A percentile compares a stretch with the other conserved stretches of the same genome.
Evolutionary conservation across 2,797 vertebrate genomes (phyloP).

Genomic region (Poeciliopsis paucimaculata): DNA sequence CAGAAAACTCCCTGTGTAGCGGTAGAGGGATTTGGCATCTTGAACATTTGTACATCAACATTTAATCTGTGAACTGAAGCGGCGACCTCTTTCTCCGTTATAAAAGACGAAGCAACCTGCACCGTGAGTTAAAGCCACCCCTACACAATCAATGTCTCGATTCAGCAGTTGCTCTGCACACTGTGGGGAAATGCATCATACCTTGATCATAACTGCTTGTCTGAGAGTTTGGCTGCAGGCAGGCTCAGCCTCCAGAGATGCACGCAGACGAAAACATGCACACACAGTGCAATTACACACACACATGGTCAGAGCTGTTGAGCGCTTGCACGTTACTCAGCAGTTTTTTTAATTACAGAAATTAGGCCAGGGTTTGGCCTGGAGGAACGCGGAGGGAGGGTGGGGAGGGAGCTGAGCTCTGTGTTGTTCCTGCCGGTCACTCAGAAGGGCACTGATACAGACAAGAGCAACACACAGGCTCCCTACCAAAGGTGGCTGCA

Average conservation of each 20-base stretch:
- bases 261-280: not conserved
- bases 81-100: not conserved
- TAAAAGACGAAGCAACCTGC: not conserved
- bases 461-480: conserved; percentile 8
- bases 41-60: not conserved
- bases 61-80: not conserved
- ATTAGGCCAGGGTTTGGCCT: conserved; percentile 60
- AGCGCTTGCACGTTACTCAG: conserved; percentile 42
- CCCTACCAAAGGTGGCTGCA: conserved; percentile 34
- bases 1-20: not conserved
- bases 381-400: not conserved
- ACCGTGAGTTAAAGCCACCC: not conserved
- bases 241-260: conserved; percentile 6
- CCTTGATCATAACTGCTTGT: conserved; percentile 60
- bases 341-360: conserved; percentile 66
- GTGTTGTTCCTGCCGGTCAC: conserved; percentile 32
- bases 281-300: not conserved
- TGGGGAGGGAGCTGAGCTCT: conserved; percentile 1
- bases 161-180: conserved; percentile 49
- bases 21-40: not conserved
- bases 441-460: conserved; percentile 7
- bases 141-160: conserved; percentile 19
- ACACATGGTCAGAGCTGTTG: not conserved
- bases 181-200: conserved; percentile 53
- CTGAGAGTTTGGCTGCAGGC: conserved; percentile 32